Evolutionary conservation across 2,113 vertebrate genomes (phyloP), one percentile per base, ranked within the genome.

Genomic region (Arothron firmamentum): DNA sequence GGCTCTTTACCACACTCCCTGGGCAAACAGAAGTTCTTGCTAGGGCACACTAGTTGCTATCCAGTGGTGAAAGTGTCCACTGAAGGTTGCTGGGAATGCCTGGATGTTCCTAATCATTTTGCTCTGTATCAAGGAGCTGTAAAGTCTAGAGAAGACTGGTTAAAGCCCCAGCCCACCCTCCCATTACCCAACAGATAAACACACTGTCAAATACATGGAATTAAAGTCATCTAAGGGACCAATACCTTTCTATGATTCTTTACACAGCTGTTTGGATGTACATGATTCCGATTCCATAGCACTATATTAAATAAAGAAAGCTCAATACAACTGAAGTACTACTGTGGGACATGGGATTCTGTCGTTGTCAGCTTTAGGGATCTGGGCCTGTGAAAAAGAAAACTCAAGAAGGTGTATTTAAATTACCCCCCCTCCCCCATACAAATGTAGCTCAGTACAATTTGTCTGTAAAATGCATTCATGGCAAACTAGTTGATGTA

Each of bases 91-190:
- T 65, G 46, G 77, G 59, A 56, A 48, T 52, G 31, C 65, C 70
- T 61, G 77, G 83, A 59, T 20, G 74, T 48, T 67, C 80, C 79
- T 85, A 90, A 41, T 82, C 78, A 84, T 61, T 79, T 83, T 79
- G 79, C 15, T 66, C 48, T 68, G 75, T 53, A 83, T 79, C 78
- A 62, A 47, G 52, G 84, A 88, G 89, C 90, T 92, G 91, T 82
- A 68, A 88, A 91, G 71, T 89, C 90, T 92, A 85, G 88, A 83
- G 85, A 90, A 92, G 63, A 91, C 82, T 69, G 67, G 83, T 92
- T 92, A 91, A 89, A 72, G 52, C 51, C 78, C 84, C 84, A 71
- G 9, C 83, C 72, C 72, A 45, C 75, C 67, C 80, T n/a, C 79
- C 67, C 72, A 53, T 57, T 21, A 68, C 49, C 64, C 70, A 67